Percentiles rank a stretch among this genome's conserved stretches.
phyloP scores from a whole-genome alignment of 2,888 invertebrate genomes.

The Hanleya hanleyi region DNA sequence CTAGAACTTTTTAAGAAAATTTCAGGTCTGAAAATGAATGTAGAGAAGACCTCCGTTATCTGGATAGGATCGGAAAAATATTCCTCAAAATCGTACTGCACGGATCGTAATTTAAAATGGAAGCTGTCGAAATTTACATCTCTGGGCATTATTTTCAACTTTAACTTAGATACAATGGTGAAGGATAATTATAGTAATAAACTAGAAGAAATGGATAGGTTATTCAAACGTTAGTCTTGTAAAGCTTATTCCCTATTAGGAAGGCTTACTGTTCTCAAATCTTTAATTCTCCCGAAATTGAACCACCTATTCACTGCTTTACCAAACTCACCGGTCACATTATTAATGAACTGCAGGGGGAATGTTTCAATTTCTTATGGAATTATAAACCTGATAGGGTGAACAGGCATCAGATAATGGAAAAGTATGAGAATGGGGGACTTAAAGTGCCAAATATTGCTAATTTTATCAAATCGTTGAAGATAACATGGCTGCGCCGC shows the following conservation, averaged over 20 bases:
- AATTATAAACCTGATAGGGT: slow-evolving; percentile 6
- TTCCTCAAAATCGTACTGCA: background rate
- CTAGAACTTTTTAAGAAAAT: background rate
- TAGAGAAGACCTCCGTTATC: background rate
- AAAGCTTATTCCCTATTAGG: background rate
- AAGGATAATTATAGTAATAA: slow-evolving; percentile 18
- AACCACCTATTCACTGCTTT: slow-evolving; percentile 5
- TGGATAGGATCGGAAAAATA: slow-evolving; percentile 15
- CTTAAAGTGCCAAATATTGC: background rate
- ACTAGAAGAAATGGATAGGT: slow-evolving; percentile 11
- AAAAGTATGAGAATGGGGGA: background rate
- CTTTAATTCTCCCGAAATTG: slow-evolving; percentile 3
- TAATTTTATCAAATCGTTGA: slow-evolving; percentile 1
- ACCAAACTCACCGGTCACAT: background rate
- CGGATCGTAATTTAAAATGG: slow-evolving; percentile 7
- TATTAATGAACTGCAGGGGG: background rate
- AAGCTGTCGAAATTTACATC: background rate
- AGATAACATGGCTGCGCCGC: too few species aligned
- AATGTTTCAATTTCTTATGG: background rate
- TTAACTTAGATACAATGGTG: background rate
- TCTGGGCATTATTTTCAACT: slow-evolving; percentile 8
- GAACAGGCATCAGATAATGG: background rate
- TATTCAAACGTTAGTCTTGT: background rate
- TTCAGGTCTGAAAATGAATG: slow-evolving; percentile 6
- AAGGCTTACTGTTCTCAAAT: slow-evolving; percentile 7